Base-by-base conservation (phyloP, 2,797 vertebrate species). In the Crenichthys baileyi region DNA sequence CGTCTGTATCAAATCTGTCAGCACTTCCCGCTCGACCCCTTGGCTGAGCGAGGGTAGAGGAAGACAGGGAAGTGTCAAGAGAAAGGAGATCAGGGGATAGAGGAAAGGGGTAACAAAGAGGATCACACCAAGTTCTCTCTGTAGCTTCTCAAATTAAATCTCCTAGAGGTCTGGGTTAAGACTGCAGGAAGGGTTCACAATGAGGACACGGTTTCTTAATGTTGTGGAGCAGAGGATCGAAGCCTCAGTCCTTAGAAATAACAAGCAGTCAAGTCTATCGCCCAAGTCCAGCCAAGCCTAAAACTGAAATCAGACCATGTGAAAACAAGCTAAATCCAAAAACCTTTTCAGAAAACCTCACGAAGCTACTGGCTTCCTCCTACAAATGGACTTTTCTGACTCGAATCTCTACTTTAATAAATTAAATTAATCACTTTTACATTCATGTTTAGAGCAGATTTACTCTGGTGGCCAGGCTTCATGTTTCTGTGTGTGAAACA, bases 1-100 rank as follows among this genome's bases (percentile, higher is more conserved):
- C 85, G 87, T 87, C 85, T 86, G 89, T 81, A 87, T 92, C 85
- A 87, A 85, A 83, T 60, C 83, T 87, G 82, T 79, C 85, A 86
- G 85, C 80, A 44, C 79, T 82, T 85, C 76, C 24, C 65, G 26
- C 77, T 79, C 61, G 48, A 88, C 85, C 88, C 87, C 79, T 78
- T 84, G 80, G 83, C 76, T 31, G 72, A 80, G 80, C 8, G 24
- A 56, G 76, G 79, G 55, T 76, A 20, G 80, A 75, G 72, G 15
- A 51, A 41, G 80, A 70, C 51, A n/a, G 8, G 75, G 26, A 81
- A 74, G 85, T 29, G 81, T 77, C 0, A 12, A 26, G 72, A 50
- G 20, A 31, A 2, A 24, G 51, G 70, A 63, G 22, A 74, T 63
- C n/a, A 63, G 67, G 70, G 36, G 53, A 82, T 48, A 61, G 72